phyloP scores from a whole-genome alignment of 2,797 vertebrate genomes.

The Cyprinella venusta region DNA sequence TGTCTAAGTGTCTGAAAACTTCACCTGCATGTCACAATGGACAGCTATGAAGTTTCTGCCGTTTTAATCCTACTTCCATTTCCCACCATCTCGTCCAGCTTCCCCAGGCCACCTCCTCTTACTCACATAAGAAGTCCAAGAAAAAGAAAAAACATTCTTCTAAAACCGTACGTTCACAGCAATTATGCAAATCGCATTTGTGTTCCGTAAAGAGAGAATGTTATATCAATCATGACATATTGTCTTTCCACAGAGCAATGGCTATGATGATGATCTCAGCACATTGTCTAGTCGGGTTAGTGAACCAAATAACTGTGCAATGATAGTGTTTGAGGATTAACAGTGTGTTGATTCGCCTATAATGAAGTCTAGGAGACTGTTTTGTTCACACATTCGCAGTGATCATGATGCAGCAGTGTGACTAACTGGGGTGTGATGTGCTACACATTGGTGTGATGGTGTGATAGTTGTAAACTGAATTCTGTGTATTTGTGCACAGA shows the following conservation, averaged over 20 bases:
- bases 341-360: neutral
- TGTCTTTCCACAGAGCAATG: constrained; percentile 79
- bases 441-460: neutral
- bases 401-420: neutral
- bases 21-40: constrained; percentile 11
- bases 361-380: neutral
- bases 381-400: neutral
- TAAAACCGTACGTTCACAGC: constrained; percentile 29
- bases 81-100: constrained; percentile 37
- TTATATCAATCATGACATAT: neutral
- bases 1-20: constrained; percentile 1
- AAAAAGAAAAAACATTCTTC: constrained; percentile 74
- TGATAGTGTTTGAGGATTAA: neutral
- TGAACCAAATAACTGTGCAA: constrained; percentile 58
- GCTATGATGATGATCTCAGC: constrained; percentile 80
- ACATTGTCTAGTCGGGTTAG: constrained; percentile 88
- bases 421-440: neutral
- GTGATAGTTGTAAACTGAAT: neutral
- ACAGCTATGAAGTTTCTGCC: neutral
- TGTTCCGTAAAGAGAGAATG: neutral
- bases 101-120: constrained; percentile 67
- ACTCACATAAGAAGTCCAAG: constrained; percentile 71
- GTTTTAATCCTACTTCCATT: constrained; percentile 14
- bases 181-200: neutral
- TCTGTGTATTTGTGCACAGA: constrained; percentile 56